A percentile compares a stretch with the other conserved stretches of the same genome.
These are phyloP conservation scores for Eupithecia pulchellata DNA, from an alignment of 2,888 invertebrate genomes.

Conservation along the genomic window DNA sequence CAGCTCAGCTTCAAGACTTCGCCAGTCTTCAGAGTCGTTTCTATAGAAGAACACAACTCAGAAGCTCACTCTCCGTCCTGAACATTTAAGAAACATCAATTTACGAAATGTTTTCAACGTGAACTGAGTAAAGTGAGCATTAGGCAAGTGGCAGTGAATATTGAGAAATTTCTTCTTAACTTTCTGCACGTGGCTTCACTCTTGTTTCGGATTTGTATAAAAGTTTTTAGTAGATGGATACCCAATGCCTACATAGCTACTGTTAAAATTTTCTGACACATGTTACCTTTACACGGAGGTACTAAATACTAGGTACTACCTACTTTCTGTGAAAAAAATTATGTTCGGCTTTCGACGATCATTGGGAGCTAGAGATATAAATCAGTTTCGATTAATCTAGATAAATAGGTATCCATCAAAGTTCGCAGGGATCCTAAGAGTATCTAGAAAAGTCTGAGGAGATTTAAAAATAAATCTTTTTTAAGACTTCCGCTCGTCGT, in stretches of 20 bases:
- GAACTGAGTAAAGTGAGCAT: slow-evolving; percentile 7
- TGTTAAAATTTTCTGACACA: neutral
- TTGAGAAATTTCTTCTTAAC: neutral
- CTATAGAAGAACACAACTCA: neutral
- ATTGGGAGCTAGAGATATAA: neutral
- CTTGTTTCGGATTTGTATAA: neutral
- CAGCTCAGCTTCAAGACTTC: too few relatives aligned
- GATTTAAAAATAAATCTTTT: too few relatives aligned
- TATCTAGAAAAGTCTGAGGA: too few relatives aligned
- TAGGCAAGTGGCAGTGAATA: neutral
- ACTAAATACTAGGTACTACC: too few relatives aligned
- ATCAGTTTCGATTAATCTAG: neutral
- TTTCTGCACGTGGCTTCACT: neutral
- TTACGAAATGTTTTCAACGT: slow-evolving; percentile 11
- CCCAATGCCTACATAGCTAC: too few relatives aligned
- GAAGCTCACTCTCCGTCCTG: neutral
- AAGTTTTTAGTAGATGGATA: too few relatives aligned
- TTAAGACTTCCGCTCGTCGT: too few relatives aligned
- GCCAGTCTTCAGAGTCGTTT: neutral
- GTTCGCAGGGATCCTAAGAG: too few relatives aligned
- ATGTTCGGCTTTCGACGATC: neutral
- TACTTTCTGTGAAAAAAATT: neutral
- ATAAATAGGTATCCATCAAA: neutral
- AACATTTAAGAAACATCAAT: slow-evolving; percentile 18
- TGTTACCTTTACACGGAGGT: neutral